Percentiles rank a stretch among this genome's conserved stretches.
Evolutionary conservation across 2,797 vertebrate species (phyloP).

Genomic region (Triplophysa yarkandensis): DNA sequence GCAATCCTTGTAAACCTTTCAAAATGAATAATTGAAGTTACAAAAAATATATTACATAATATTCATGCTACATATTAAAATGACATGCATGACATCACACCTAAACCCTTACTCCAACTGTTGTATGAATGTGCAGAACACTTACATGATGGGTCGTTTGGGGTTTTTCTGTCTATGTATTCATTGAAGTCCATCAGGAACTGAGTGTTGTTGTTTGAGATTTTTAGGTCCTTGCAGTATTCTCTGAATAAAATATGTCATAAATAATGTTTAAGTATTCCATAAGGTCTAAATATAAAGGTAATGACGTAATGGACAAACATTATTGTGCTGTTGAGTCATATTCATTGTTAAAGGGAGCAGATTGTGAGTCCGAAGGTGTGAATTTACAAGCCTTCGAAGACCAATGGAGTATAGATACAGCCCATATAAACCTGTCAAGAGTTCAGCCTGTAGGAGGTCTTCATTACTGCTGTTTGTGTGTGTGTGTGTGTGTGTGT

Average conservation of each 20-base stretch:
- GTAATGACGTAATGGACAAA: background rate
- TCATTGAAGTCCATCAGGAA: constrained; percentile 91
- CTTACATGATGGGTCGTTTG: constrained; percentile 82
- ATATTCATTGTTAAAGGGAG: constrained; percentile 24
- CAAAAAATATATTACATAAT: too few relatives aligned
- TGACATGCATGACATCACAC: too few relatives aligned
- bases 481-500: constrained; percentile 53
- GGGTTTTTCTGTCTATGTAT: constrained; percentile 86
- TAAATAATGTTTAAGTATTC: background rate
- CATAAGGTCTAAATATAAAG: background rate
- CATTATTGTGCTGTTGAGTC: constrained; percentile 7
- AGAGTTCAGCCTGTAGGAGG: constrained; percentile 39
- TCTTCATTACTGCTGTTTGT: constrained; percentile 34
- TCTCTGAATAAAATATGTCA: constrained; percentile 72
- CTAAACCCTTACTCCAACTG: too few relatives aligned
- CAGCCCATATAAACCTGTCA: constrained; percentile 50
- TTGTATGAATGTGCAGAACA: constrained; percentile 51
- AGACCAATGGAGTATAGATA: constrained; percentile 42
- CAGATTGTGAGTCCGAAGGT: constrained; percentile 34
- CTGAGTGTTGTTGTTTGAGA: constrained; percentile 90
- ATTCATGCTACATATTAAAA: too few relatives aligned
- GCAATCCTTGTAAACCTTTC: too few relatives aligned
- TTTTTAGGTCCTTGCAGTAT: constrained; percentile 90
- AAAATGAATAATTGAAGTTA: too few relatives aligned
- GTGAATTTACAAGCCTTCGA: constrained; percentile 54